Percentiles rank a stretch among this genome's conserved stretches.
Evolutionary conservation across 1,140 invertebrate species (phyloP).

Genomic region (Neuroterus valhalla): DNA sequence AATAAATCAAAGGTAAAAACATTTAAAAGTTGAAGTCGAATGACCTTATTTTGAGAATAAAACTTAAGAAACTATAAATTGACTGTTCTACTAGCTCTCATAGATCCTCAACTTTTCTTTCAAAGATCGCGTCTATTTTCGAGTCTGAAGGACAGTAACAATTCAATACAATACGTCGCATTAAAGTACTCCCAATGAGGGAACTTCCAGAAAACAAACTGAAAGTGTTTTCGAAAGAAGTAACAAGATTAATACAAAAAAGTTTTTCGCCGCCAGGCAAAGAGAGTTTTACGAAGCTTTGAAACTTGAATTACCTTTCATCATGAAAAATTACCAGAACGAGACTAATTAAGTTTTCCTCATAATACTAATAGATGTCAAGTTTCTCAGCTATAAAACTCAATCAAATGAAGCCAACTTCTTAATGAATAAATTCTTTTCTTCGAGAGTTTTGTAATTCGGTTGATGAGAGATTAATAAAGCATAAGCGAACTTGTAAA

Average conservation of each 20-base stretch:
- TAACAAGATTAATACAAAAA: constrained; percentile 24
- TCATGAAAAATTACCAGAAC: background rate
- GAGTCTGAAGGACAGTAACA: background rate
- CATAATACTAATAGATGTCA: background rate
- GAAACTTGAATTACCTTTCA: background rate
- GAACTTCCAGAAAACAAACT: constrained; percentile 20
- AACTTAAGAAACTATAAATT: background rate
- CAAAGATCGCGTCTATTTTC: constrained; percentile 19
- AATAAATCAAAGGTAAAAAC: too few species aligned
- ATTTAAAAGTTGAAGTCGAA: too few species aligned
- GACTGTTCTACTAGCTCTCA: background rate
- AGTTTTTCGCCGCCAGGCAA: background rate
- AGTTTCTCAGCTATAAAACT: background rate
- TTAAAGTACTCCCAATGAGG: constrained; percentile 11
- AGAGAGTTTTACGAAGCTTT: constrained; percentile 3
- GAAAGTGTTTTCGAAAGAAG: constrained; percentile 5
- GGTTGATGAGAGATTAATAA: too few species aligned
- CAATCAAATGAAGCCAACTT: background rate
- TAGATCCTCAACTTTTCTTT: constrained; percentile 5
- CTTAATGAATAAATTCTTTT: background rate
- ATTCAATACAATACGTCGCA: constrained; percentile 10
- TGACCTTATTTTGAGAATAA: too few species aligned
- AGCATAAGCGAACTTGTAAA: too few species aligned
- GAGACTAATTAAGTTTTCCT: background rate
- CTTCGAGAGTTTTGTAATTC: too few species aligned